A percentile compares a stretch with the other conserved stretches of the same genome.
These are phyloP conservation scores for Philantomba maxwellii DNA, from an alignment of 2,113 vertebrate genomes.

Conservation along the genomic window DNA sequence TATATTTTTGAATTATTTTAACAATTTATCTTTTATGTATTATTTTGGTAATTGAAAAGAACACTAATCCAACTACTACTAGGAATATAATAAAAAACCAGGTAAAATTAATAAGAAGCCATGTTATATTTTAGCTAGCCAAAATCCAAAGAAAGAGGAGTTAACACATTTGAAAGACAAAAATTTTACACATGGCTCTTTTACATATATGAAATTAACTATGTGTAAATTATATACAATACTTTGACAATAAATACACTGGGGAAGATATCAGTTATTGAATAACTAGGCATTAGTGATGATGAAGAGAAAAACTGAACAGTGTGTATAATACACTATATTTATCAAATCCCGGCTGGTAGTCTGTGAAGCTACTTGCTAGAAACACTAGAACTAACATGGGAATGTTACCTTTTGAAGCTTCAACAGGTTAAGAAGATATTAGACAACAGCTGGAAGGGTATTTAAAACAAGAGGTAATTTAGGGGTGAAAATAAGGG, in stretches of 20 bases:
- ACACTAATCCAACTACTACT: not conserved
- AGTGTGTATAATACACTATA: accelerated
- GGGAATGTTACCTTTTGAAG: not conserved
- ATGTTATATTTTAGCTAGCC: not conserved
- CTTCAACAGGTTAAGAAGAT: constrained; percentile 13
- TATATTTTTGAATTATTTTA: constrained; percentile 13
- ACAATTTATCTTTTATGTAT: not conserved
- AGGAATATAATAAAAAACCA: not conserved
- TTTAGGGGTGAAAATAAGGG: not conserved
- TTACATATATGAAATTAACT: not conserved
- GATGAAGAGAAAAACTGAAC: not conserved
- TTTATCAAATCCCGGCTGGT: not conserved
- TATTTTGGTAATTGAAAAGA: not conserved
- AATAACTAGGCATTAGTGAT: not conserved
- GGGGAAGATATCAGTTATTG: not conserved
- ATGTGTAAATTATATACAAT: not conserved
- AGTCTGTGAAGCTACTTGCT: not conserved
- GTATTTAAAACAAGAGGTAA: constrained; percentile 13
- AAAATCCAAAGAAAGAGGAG: not conserved
- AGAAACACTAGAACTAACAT: not conserved
- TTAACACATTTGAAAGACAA: constrained; percentile 15
- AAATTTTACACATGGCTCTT: not conserved
- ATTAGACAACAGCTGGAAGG: not conserved
- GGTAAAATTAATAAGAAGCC: too few relatives aligned
- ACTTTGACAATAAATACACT: not conserved